Evolutionary conservation across 2,888 invertebrate genomes (phyloP).

Genomic region (Cheilosia soror): DNA sequence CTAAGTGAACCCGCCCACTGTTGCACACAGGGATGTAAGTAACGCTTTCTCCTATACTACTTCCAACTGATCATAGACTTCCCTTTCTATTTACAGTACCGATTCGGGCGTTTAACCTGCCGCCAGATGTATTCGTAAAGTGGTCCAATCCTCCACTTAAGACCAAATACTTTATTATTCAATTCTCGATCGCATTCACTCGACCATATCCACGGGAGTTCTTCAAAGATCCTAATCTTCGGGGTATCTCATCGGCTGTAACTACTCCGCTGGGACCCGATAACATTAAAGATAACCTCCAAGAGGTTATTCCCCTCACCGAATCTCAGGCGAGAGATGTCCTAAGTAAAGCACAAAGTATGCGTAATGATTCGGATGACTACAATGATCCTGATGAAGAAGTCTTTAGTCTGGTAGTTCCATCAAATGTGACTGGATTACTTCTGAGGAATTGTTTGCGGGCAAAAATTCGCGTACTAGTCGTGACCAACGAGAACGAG

Average conservation of each 20-base stretch:
- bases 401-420: slow-evolving; percentile 80
- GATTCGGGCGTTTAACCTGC: slow-evolving; percentile 61
- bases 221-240: slow-evolving; percentile 73
- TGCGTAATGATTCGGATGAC: slow-evolving; percentile 77
- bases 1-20: slow-evolving; percentile 82
- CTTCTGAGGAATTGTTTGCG: slow-evolving; percentile 80
- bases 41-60: neutral
- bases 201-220: slow-evolving; percentile 79
- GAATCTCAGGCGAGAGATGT: slow-evolving; percentile 76
- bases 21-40: slow-evolving; percentile 83
- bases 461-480: slow-evolving; percentile 81
- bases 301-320: slow-evolving; percentile 77
- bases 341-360: slow-evolving; percentile 79
- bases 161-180: slow-evolving; percentile 81
- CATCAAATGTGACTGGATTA: slow-evolving; percentile 82
- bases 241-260: slow-evolving; percentile 78
- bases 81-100: slow-evolving; percentile 40
- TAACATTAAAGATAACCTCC: slow-evolving; percentile 46
- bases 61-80: neutral
- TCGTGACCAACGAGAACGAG: slow-evolving; percentile 82
- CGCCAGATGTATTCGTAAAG: slow-evolving; percentile 80
- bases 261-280: slow-evolving; percentile 7
- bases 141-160: slow-evolving; percentile 81
- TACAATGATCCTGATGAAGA: slow-evolving; percentile 79
- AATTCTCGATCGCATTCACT: slow-evolving; percentile 81